phyloP scores from a whole-genome alignment of 2,888 invertebrate species.

The Peribatodes rhomboidaria region DNA sequence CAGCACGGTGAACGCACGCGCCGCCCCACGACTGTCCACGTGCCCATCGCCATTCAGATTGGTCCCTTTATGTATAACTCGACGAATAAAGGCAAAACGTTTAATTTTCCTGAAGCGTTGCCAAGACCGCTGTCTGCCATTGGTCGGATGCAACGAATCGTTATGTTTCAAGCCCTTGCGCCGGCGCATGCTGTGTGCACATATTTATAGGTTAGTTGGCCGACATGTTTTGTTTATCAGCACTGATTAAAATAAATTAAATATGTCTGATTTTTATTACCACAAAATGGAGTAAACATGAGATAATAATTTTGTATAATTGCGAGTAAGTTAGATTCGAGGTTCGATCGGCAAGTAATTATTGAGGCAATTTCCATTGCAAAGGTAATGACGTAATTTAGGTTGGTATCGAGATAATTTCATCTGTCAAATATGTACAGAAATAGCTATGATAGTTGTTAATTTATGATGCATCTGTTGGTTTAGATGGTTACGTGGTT shows the following conservation, averaged over 20 bases:
- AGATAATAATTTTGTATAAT: conserved; percentile 1
- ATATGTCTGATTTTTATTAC: background rate
- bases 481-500: no score
- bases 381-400: no score
- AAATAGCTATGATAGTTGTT: no score
- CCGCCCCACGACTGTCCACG: conserved; percentile 66
- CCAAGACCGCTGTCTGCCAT: conserved; percentile 65
- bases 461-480: no score
- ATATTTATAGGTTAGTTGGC: conserved; percentile 22
- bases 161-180: conserved; percentile 31
- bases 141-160: conserved; percentile 58
- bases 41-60: conserved; percentile 69
- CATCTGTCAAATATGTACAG: no score
- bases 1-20: conserved; percentile 59
- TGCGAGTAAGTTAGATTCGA: background rate
- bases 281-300: conserved; percentile 3
- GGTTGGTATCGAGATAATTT: no score
- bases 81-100: conserved; percentile 69
- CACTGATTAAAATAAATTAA: conserved; percentile 22
- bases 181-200: conserved; percentile 22
- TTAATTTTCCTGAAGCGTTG: conserved; percentile 67
- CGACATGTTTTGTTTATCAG: conserved; percentile 14
- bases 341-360: background rate
- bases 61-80: conserved; percentile 72
- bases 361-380: background rate